Evolutionary conservation across 2,888 invertebrate genomes (phyloP).

Genomic region (Syrphus vitripennis): DNA sequence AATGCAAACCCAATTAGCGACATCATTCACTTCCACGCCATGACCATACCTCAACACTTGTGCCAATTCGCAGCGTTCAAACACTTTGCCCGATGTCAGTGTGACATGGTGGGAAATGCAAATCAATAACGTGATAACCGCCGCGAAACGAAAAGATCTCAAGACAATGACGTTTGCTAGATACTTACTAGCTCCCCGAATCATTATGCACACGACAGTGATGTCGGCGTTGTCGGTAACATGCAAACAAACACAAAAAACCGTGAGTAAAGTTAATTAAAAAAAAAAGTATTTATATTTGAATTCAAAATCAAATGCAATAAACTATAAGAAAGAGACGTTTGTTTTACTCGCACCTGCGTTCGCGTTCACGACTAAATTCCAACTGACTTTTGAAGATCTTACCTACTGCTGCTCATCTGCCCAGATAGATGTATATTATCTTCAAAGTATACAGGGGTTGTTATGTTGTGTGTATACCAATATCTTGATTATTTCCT

Average conservation of each 20-base stretch:
- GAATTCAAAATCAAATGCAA: not conserved
- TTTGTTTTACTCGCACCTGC: conserved; percentile 44
- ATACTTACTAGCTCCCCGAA: conserved; percentile 59
- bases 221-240: conserved; percentile 10
- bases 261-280: not conserved
- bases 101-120: conserved; percentile 44
- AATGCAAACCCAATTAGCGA: conserved; percentile 87
- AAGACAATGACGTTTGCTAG: conserved; percentile 32
- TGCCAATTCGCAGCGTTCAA: conserved; percentile 88
- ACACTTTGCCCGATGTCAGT: conserved; percentile 81
- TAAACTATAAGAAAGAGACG: not conserved
- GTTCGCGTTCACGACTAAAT: conserved; percentile 65
- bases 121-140: conserved; percentile 43
- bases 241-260: conserved; percentile 24
- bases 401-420: conserved; percentile 42
- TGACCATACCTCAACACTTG: conserved; percentile 83
- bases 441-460: not conserved
- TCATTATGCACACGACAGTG: conserved; percentile 54
- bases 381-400: conserved; percentile 53
- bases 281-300: conserved; percentile 8
- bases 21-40: conserved; percentile 82
- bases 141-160: conserved; percentile 43
- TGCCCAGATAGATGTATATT: conserved; percentile 33
- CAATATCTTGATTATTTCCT: conserved; percentile 6
- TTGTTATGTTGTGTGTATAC: not conserved